A percentile compares a stretch with the other conserved stretches of the same genome.
Evolutionary conservation across 2,888 invertebrate species (phyloP).

Genomic region (Pandemis corylana): DNA sequence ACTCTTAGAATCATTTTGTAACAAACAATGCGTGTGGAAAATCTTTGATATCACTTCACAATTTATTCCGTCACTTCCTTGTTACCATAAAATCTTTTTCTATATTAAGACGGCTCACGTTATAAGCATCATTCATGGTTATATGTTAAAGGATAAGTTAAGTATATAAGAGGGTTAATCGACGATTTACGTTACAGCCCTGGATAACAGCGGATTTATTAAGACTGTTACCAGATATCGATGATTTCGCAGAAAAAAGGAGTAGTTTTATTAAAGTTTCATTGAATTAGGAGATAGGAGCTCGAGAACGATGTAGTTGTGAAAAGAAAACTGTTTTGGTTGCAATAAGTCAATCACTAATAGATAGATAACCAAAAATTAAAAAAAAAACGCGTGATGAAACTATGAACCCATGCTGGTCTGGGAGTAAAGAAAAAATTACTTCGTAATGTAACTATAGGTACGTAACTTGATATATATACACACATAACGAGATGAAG

Average conservation of each 20-base stretch:
- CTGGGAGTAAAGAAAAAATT: too few relatives aligned
- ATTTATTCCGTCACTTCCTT: background rate
- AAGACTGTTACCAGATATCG: conserved; percentile 33
- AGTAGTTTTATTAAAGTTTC: conserved; percentile 11
- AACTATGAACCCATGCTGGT: too few relatives aligned
- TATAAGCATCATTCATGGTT: conserved; percentile 33
- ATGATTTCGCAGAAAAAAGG: conserved; percentile 32
- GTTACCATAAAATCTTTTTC: conserved; percentile 25
- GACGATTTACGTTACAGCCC: conserved; percentile 39
- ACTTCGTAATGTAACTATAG: too few relatives aligned
- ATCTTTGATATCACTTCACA: background rate
- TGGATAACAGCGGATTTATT: conserved; percentile 39
- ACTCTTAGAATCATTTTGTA: too few relatives aligned
- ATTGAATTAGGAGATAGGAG: background rate
- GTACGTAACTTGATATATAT: too few relatives aligned
- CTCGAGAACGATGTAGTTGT: too few relatives aligned
- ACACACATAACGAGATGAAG: too few relatives aligned
- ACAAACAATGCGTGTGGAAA: too few relatives aligned
- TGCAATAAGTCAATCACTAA: too few relatives aligned
- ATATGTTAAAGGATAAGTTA: background rate
- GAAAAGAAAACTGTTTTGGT: too few relatives aligned
- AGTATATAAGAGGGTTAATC: conserved; percentile 37
- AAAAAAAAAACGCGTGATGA: too few relatives aligned
- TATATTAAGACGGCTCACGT: conserved; percentile 29
- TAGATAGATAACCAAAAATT: too few relatives aligned